Base-by-base conservation (phyloP, 2,113 vertebrate species). In the Sigmodon hispidus region DNA sequence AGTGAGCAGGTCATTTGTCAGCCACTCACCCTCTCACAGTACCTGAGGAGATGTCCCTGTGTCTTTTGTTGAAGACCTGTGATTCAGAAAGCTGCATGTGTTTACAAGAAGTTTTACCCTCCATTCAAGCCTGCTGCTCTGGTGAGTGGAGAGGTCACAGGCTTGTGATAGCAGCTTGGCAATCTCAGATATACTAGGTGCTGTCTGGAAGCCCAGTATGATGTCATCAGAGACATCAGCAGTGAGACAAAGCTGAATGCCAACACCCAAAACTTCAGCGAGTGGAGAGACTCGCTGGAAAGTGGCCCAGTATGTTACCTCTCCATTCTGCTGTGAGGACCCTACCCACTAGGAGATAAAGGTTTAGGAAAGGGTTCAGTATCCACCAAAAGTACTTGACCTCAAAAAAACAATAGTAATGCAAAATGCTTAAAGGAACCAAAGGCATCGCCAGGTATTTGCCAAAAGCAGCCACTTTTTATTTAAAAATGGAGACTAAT, bases 381-480 rank as follows among this genome's bases (percentile, higher is more conserved):
- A 94, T 91, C 97, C 88, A 98, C 97, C 96, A 55, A 97, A 97
- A 96, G 98, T 90, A 96, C 93, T 95, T 94, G 96, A 97, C 91
- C 97, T 98, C 97, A 95, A 97, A 89, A 96, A 98, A 98, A 98
- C 96, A 96, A 86, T 92, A 97, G 96, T 97, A 96, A 96, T 96
- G 94, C 95, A 96, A 83, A 94, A 92, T 45, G 95, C 95, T 97
- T 97, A 96, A 96, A 98, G 97, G 97, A 98, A 98, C 98, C 98
- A 98, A 98, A 98, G 97, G 98, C 97, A 96, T 98, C 98, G 97
- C 98, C 98, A 98, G 98, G 97, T 98, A 94, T 98, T 98, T 98
- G 98, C 98, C 98, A 98, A 98, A 97, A 98, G 97, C 95, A 97
- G 98, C 96, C 98, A 97, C 97, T 97, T 98, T 97, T 96, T 98